Percentiles rank a stretch among this genome's conserved stretches.
Conservation (phyloP, 2,113 vertebrate species). For the Rutilus rutilus region DNA sequence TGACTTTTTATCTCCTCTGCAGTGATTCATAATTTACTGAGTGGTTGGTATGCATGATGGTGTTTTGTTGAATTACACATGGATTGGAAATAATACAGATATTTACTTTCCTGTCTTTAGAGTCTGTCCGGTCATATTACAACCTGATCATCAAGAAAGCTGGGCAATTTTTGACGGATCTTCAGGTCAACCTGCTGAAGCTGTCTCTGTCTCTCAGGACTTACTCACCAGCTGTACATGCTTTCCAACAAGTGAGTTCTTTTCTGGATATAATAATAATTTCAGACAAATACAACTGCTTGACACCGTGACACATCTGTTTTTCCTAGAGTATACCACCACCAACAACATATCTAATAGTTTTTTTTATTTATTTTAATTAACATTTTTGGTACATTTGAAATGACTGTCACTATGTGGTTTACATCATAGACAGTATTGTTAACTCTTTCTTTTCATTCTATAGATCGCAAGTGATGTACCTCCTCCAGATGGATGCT, state of each 20-base stretch:
- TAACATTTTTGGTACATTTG: not conserved
- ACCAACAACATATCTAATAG: not conserved
- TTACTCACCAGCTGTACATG: conserved; percentile 88
- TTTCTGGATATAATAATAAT: not conserved
- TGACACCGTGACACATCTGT: not conserved
- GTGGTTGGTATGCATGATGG: not conserved
- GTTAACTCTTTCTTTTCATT: conserved; percentile 10
- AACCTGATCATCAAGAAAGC: conserved; percentile 94
- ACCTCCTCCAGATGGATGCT: conserved; percentile 86
- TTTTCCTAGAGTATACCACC: not conserved
- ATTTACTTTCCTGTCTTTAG: conserved; percentile 67
- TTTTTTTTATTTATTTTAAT: too few relatives aligned
- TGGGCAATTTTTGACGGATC: conserved; percentile 90
- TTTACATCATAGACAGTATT: not conserved
- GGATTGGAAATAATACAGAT: not conserved
- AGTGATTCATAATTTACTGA: not conserved
- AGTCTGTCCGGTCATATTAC: conserved; percentile 90
- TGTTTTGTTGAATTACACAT: not conserved
- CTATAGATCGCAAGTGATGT: conserved; percentile 90
- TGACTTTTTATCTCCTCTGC: not conserved
- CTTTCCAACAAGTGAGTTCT: conserved; percentile 87
- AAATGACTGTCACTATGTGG: not conserved
- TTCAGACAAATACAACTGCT: not conserved
- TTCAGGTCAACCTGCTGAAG: conserved; percentile 88
- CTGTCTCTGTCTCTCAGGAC: conserved; percentile 87